Evolutionary conservation across 1,140 invertebrate species (phyloP).

Genomic region (Drosophila ercepeae): DNA sequence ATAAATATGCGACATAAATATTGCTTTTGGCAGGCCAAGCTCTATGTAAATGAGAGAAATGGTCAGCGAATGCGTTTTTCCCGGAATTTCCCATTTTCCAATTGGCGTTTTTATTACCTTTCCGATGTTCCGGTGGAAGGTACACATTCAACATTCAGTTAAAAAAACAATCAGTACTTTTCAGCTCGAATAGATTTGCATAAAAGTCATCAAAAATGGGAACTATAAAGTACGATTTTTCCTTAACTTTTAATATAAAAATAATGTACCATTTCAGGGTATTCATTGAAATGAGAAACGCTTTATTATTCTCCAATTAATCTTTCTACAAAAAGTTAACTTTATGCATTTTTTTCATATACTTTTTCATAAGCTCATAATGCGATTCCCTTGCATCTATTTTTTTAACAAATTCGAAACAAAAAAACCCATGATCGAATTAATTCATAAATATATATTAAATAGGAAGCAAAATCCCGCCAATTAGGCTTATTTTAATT

Average conservation of each 20-base stretch:
- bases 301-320: slow-evolving; percentile 31
- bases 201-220: neutral
- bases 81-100: slow-evolving; percentile 29
- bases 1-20: slow-evolving; percentile 40
- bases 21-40: slow-evolving; percentile 28
- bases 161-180: slow-evolving; percentile 2
- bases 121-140: slow-evolving; percentile 1
- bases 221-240: no score
- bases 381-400: neutral
- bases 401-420: neutral
- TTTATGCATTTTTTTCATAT: neutral
- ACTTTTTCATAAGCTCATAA: slow-evolving; percentile 1
- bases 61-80: slow-evolving; percentile 21
- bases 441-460: slow-evolving; percentile 19
- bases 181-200: neutral
- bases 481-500: slow-evolving; percentile 39
- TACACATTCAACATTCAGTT: neutral
- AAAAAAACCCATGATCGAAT: neutral
- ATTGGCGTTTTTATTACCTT: slow-evolving; percentile 33
- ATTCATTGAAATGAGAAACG: slow-evolving; percentile 10
- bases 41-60: slow-evolving; percentile 40
- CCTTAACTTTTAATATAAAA: no score
- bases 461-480: neutral
- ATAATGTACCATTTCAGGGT: no score
- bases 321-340: slow-evolving; percentile 7